Evolutionary conservation across 1,140 invertebrate species (phyloP).

Genomic region (Phymorhynchus buccinoides): DNA sequence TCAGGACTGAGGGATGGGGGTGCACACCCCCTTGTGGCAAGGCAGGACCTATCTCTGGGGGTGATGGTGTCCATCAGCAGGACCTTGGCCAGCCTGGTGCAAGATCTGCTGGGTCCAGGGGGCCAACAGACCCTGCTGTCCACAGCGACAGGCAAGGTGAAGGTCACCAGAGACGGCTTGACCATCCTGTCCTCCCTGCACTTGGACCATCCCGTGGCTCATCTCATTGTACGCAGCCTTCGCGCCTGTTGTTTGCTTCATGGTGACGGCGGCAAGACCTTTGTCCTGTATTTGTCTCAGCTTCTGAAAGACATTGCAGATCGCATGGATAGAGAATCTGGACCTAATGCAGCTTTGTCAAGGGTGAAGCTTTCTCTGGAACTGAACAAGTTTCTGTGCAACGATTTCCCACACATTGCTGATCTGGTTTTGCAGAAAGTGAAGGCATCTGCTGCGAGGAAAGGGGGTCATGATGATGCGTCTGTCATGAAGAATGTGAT

Average conservation of each 20-base stretch:
- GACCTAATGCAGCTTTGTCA: not conserved
- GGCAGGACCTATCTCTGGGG: conserved; percentile 17
- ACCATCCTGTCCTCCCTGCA: conserved; percentile 52
- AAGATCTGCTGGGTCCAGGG: conserved; percentile 50
- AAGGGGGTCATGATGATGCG: not conserved
- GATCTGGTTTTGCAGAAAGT: not conserved
- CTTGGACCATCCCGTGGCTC: conserved; percentile 53
- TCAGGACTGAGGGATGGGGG: not conserved
- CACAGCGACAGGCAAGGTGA: conserved; percentile 48
- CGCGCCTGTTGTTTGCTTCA: conserved; percentile 27
- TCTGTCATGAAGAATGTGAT: not conserved
- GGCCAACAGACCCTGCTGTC: conserved; percentile 45
- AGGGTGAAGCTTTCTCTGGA: conserved; percentile 3
- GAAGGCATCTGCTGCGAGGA: not conserved
- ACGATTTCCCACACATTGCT: not conserved
- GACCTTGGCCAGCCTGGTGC: conserved; percentile 36
- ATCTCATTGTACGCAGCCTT: conserved; percentile 45
- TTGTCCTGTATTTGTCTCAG: conserved; percentile 55
- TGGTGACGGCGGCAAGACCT: conserved; percentile 57
- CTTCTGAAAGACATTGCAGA: conserved; percentile 41
- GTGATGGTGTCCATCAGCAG: conserved; percentile 20
- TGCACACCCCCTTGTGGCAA: not conserved
- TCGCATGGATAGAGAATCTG: not conserved
- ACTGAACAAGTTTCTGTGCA: conserved; percentile 21
- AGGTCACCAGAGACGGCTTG: conserved; percentile 54